Conservation (phyloP, 2,888 invertebrate species). For the Laothoe populi region DNA sequence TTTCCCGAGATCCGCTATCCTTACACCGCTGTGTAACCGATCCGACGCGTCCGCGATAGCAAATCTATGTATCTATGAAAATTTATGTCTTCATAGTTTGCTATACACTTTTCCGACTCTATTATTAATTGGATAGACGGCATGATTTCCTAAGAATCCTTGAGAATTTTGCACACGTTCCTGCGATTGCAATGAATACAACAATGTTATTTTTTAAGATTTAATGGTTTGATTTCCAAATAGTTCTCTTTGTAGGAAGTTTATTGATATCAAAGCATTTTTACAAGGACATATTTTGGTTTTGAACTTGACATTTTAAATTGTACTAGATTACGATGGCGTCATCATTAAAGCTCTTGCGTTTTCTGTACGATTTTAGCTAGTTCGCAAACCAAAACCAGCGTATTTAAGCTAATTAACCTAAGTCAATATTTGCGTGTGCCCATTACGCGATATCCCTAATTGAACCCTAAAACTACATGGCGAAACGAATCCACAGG, state of each 20-base stretch:
- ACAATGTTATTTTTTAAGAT: neutral
- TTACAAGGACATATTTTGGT: too few relatives aligned
- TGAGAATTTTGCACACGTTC: slow-evolving; percentile 16
- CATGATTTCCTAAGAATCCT: slow-evolving; percentile 3
- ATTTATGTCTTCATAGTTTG: slow-evolving; percentile 15
- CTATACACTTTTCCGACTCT: slow-evolving; percentile 12
- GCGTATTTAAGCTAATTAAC: slow-evolving; percentile 9
- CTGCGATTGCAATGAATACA: neutral
- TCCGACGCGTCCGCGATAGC: slow-evolving; percentile 33
- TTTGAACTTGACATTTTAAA: too few relatives aligned
- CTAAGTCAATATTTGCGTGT: slow-evolving; percentile 5
- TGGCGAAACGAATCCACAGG: neutral
- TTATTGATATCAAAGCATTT: neutral
- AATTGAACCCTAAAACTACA: neutral
- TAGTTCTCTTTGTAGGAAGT: neutral
- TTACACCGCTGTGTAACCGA: slow-evolving; percentile 51
- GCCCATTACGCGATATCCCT: neutral
- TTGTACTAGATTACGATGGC: neutral
- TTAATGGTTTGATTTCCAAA: neutral
- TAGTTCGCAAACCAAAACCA: neutral
- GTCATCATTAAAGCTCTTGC: neutral
- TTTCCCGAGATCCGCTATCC: slow-evolving; percentile 61
- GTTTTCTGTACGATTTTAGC: neutral
- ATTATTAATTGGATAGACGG: slow-evolving; percentile 19
- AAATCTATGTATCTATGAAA: slow-evolving; percentile 24